Evolutionary conservation across 2,888 invertebrate species (phyloP).

Genomic region (Psylliodes chrysocephalus): DNA sequence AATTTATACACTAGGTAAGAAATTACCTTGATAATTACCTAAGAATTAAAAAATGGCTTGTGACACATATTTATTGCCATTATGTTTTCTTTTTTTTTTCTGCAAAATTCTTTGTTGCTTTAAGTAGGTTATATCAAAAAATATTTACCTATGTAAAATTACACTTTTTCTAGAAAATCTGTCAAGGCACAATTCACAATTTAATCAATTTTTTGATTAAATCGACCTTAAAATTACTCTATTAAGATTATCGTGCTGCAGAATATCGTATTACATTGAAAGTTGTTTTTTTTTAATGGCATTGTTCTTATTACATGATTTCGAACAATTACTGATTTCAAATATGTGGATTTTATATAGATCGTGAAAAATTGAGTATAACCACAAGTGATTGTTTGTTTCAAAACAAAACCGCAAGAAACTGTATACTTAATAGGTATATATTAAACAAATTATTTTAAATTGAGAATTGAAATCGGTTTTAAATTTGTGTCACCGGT

Average conservation of each 20-base stretch:
- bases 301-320: slow-evolving; percentile 15
- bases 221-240: slow-evolving; percentile 26
- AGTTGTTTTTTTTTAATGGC: slow-evolving; percentile 7
- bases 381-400: slow-evolving; percentile 30
- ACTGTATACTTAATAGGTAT: not conserved
- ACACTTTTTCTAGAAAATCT: not conserved
- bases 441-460: not conserved
- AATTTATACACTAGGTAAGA: too few relatives aligned
- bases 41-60: too few relatives aligned
- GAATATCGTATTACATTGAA: not conserved
- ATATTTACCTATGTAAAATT: not conserved
- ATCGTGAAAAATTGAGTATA: slow-evolving; percentile 12
- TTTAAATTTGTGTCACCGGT: not conserved
- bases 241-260: not conserved
- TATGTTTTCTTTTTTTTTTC: too few relatives aligned
- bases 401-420: slow-evolving; percentile 18
- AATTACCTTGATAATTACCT: too few relatives aligned
- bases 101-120: too few relatives aligned
- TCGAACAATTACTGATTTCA: slow-evolving; percentile 21
- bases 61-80: too few relatives aligned
- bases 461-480: not conserved
- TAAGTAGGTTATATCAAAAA: slow-evolving; percentile 1
- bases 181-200: slow-evolving; percentile 36
- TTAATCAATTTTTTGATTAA: slow-evolving; percentile 29
- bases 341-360: slow-evolving; percentile 30